A percentile compares a stretch with the other conserved stretches of the same genome.
Evolutionary conservation across 2,113 vertebrate genomes (phyloP).

Genomic region (Tursiops truncatus): DNA sequence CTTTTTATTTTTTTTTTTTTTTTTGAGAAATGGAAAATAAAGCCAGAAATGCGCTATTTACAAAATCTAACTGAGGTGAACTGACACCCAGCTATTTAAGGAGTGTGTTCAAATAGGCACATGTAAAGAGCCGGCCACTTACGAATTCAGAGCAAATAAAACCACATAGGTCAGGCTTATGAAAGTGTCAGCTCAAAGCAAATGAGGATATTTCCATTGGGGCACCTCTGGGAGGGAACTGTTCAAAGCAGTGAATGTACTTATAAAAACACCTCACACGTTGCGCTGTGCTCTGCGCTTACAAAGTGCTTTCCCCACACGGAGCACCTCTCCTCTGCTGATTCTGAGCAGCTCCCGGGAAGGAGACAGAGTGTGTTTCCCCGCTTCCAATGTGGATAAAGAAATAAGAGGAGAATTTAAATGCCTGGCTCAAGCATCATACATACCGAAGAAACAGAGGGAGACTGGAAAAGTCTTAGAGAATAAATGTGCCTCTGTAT

Average conservation of each 20-base stretch:
- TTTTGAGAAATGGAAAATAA: background rate
- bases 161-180: background rate
- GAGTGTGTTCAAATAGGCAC: background rate
- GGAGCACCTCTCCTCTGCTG: fast-evolving
- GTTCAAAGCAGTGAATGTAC: background rate
- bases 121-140: background rate
- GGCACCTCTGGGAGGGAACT: background rate
- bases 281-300: fast-evolving
- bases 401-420: background rate
- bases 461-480: background rate
- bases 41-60: fast-evolving
- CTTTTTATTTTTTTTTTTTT: background rate
- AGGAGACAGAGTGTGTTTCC: background rate
- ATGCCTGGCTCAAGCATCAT: fast-evolving
- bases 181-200: background rate
- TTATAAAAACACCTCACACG: background rate
- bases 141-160: conserved; percentile 22
- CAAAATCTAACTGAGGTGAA: background rate
- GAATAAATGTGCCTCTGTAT: background rate
- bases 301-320: fast-evolving
- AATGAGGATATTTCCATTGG: background rate
- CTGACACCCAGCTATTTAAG: background rate
- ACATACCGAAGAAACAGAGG: background rate
- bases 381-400: fast-evolving
- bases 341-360: fast-evolving